phyloP scores from a whole-genome alignment of 2,797 vertebrate species.

The Eulemur coronatus region DNA sequence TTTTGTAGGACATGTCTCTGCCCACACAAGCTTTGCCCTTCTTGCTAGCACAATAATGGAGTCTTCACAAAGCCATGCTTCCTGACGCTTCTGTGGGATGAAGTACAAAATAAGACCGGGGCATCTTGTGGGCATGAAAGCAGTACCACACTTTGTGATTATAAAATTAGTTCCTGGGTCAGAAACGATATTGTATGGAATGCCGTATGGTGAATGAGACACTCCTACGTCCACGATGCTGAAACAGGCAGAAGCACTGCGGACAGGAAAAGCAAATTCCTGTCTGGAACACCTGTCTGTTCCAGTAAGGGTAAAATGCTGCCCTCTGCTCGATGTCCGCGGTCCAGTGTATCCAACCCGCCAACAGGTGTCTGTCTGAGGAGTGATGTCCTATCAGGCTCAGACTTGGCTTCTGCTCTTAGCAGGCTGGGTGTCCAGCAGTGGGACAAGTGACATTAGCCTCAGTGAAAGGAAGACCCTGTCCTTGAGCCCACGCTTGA shows the following conservation, averaged over 20 bases:
- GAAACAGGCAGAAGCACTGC: not conserved
- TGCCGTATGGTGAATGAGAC: not conserved
- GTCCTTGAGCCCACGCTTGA: not conserved
- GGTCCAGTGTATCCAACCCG: not conserved
- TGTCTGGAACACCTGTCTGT: not conserved
- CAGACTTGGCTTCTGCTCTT: not conserved
- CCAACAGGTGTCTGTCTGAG: not conserved
- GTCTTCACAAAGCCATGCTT: not conserved
- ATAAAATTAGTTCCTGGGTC: conserved; percentile 46
- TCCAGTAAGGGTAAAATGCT: not conserved
- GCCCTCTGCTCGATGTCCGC: not conserved
- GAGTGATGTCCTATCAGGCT: not conserved
- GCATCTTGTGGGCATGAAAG: not conserved
- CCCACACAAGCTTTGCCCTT: not conserved
- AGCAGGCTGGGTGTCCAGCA: not conserved
- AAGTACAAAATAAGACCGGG: not conserved
- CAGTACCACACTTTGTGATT: not conserved
- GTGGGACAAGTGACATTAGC: not conserved
- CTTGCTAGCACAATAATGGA: not conserved
- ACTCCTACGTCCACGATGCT: not conserved
- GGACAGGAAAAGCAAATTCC: not conserved
- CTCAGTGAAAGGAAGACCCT: not conserved
- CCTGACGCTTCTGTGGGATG: not conserved
- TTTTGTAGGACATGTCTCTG: not conserved
- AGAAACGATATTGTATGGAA: conserved; percentile 22